Base-by-base conservation (phyloP, 1,140 invertebrate species). In the Rhagoletis zephyria region DNA sequence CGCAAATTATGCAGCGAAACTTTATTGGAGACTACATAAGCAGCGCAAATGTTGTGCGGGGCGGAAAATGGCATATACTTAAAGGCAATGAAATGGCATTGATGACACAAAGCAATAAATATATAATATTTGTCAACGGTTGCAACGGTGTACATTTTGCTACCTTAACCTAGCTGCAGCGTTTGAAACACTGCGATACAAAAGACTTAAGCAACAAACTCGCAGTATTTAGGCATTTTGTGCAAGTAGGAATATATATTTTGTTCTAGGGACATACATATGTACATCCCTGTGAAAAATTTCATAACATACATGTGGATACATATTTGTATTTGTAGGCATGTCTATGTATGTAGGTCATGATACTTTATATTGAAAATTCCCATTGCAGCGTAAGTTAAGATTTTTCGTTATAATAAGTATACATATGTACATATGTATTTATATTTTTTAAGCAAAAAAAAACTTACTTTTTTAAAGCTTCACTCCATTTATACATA, bases 181-280 rank as follows among this genome's bases (percentile, higher is more conserved):
- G 45, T 16, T 6, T 19, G 4, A 48, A 74, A 74, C 67, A 74
- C 19, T 81, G 45, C 48, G 14, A 16, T 3, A 91, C 91, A 91
- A 91, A 91, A 91, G 91, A 91, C 91, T 91, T 90, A 91, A 91
- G 91, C 90, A 89, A 91, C 91, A 91, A 92, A 91, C 91, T 91
- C 90, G 90, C 92, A 4, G 42, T 9, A 4, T n/a, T 5, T 48
- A 81, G 4, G 40, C 70, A 16, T 16, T 51, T 16, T 74, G 70
- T 42, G 14, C 3, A 4, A 63, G 61, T 63, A 30, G 51, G 10
- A 70, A 65, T 42, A 65, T 30, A 30, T 81, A 81, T 63, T 14
- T 30, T 30, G 30, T 30, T 30, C 30, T 30, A 30, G 30, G 2
- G 5, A 56, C 10, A 56, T 56, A 56, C 4, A 63, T 63, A n/a